phyloP scores from a whole-genome alignment of 2,113 vertebrate species.

The Haemorhous mexicanus region DNA sequence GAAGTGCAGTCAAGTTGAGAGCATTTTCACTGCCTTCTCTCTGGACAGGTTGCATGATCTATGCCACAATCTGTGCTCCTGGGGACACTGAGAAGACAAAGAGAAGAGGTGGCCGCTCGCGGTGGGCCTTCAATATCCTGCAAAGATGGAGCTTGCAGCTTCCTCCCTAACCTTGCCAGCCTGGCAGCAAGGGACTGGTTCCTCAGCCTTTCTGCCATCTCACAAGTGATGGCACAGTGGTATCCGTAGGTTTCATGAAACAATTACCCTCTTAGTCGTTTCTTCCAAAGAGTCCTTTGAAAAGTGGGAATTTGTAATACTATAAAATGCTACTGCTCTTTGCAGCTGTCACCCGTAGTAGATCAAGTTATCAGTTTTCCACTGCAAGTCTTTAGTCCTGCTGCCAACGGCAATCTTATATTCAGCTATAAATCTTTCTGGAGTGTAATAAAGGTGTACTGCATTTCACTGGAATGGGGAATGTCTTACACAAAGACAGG shows the following conservation, averaged over 20 bases:
- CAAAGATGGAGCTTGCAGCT: background rate
- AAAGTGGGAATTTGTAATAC: background rate
- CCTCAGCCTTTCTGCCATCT: background rate
- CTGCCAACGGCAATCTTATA: background rate
- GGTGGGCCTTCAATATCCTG: rapidly evolving
- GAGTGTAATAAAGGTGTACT: constrained; percentile 11
- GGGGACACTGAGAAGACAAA: background rate
- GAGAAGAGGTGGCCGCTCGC: rapidly evolving
- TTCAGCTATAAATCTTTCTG: background rate
- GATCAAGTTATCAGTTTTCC: constrained; percentile 3
- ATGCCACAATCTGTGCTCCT: background rate
- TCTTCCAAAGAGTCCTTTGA: background rate
- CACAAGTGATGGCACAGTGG: background rate
- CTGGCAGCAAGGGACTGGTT: background rate
- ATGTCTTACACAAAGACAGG: background rate
- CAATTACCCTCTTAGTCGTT: background rate
- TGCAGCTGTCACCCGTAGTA: background rate
- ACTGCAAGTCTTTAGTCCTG: background rate
- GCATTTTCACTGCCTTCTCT: background rate
- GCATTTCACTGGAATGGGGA: constrained; percentile 8
- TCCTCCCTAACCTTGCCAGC: background rate
- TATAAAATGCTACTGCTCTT: background rate
- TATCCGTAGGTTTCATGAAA: background rate
- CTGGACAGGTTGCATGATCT: background rate
- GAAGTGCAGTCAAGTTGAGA: background rate